Evolutionary conservation across 1,140 invertebrate genomes (phyloP).

Genomic region (Drosophila asahinai): DNA sequence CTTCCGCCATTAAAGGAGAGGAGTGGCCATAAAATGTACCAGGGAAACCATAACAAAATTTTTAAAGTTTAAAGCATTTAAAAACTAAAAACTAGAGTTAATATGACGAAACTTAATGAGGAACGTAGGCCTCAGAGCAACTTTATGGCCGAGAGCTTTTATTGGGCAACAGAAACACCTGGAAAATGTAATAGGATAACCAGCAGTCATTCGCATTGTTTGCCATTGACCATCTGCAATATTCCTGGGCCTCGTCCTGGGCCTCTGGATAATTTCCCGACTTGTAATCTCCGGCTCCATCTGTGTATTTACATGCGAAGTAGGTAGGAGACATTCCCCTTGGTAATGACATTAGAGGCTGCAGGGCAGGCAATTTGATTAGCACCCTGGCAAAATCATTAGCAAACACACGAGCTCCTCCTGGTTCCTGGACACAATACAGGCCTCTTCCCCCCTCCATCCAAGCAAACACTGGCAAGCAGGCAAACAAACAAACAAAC

Average conservation of each 20-base stretch:
- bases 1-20: constrained; percentile 9
- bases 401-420: constrained; percentile 38
- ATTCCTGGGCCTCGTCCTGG: background rate
- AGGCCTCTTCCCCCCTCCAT: too few relatives aligned
- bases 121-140: background rate
- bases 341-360: constrained; percentile 61
- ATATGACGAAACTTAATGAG: constrained; percentile 3
- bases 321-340: background rate
- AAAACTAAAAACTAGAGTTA: background rate
- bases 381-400: constrained; percentile 77
- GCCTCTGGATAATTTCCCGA: constrained; percentile 7
- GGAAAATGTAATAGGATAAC: background rate
- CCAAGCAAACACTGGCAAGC: constrained; percentile 24
- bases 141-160: background rate
- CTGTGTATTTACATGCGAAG: constrained; percentile 17
- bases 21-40: too few relatives aligned
- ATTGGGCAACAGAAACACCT: too few relatives aligned
- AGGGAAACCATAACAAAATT: background rate
- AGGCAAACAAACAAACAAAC: constrained; percentile 53
- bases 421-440: constrained; percentile 24
- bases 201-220: background rate
- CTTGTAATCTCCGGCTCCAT: constrained; percentile 17
- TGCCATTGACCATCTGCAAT: background rate
- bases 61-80: constrained; percentile 8
- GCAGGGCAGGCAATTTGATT: constrained; percentile 72